phyloP scores from a whole-genome alignment of 2,888 invertebrate species.

The Hyalella azteca region DNA sequence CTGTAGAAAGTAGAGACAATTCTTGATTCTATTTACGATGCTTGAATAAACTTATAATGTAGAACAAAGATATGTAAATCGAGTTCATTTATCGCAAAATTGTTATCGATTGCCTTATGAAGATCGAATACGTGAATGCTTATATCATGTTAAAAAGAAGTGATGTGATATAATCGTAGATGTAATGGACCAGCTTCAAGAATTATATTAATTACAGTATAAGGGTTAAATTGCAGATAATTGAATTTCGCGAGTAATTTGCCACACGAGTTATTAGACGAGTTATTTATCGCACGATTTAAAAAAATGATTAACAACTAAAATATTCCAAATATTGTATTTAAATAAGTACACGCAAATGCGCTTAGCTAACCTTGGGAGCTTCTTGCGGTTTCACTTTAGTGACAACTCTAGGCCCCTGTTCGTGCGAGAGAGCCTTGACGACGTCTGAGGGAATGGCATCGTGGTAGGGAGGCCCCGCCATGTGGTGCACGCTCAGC shows the following conservation, averaged over 20 bases:
- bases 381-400: neutral
- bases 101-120: too few relatives aligned
- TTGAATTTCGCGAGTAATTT: neutral
- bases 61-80: neutral
- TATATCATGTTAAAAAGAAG: neutral
- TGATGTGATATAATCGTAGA: too few relatives aligned
- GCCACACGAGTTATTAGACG: neutral
- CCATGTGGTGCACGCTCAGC: conserved; percentile 9
- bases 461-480: conserved; percentile 15
- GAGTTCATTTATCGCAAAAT: neutral
- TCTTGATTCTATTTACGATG: neutral
- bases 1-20: neutral
- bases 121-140: neutral
- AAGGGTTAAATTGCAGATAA: neutral
- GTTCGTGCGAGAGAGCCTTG: neutral
- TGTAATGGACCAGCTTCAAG: too few relatives aligned
- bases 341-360: neutral
- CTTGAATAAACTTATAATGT: neutral
- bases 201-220: neutral
- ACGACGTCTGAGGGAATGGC: conserved; percentile 6
- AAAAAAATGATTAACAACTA: neutral
- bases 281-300: neutral
- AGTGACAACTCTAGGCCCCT: neutral
- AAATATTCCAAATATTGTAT: neutral
- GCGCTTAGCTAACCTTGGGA: neutral